These are phyloP conservation scores for Drosophila crucigera DNA, from an alignment of 2,888 invertebrate genomes.

Conservation along the genomic window DNA sequence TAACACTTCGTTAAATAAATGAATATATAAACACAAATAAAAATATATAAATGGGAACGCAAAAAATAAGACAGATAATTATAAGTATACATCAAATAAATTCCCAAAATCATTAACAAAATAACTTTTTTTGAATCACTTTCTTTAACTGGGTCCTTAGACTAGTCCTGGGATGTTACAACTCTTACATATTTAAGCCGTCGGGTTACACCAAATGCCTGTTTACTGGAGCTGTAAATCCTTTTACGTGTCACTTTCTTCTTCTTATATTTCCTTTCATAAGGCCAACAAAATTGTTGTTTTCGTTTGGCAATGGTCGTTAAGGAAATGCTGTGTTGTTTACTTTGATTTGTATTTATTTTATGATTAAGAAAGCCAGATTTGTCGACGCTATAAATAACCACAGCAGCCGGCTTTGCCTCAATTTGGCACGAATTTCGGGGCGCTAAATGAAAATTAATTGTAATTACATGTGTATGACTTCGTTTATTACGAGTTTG, in stretches of 20 bases:
- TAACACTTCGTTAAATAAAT: not conserved
- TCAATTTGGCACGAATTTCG: slow-evolving; percentile 44
- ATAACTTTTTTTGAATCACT: not conserved
- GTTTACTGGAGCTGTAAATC: not conserved
- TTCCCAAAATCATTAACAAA: not conserved
- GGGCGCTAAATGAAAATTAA: slow-evolving; percentile 66
- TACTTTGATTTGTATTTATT: slow-evolving; percentile 47
- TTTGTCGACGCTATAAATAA: slow-evolving; percentile 46
- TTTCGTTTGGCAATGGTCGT: slow-evolving; percentile 18
- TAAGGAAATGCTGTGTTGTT: slow-evolving; percentile 44
- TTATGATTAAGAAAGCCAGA: slow-evolving; percentile 61
- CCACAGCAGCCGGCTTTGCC: not conserved
- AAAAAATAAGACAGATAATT: not conserved
- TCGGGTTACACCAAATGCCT: not conserved
- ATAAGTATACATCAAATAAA: not conserved
- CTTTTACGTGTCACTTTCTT: not conserved
- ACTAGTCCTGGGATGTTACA: too few relatives aligned
- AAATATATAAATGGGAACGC: not conserved
- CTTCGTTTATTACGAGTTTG: slow-evolving; percentile 50
- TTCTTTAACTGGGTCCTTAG: not conserved
- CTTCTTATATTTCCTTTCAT: not conserved
- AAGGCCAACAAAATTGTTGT: not conserved
- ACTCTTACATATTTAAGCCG: not conserved
- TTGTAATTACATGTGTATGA: slow-evolving; percentile 63
- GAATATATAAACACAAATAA: not conserved